Conservation (phyloP, 2,888 invertebrate genomes). For the Heliconius ismenius region DNA sequence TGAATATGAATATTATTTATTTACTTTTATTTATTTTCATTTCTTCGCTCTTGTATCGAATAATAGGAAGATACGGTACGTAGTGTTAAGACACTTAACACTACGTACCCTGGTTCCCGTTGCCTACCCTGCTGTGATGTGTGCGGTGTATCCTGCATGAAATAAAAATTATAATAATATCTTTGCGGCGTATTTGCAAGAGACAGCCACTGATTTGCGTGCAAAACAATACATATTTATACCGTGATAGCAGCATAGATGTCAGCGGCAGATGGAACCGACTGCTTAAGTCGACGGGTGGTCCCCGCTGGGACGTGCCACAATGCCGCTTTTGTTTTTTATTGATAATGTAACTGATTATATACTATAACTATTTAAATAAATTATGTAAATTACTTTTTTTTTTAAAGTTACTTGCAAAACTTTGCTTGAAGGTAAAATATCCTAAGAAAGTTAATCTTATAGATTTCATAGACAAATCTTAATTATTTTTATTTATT, state of each 20-base stretch:
- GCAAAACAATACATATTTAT: constrained; percentile 53
- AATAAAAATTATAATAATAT: not conserved
- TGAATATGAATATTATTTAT: not conserved
- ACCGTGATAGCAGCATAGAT: constrained; percentile 55
- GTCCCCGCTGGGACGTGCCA: constrained; percentile 41
- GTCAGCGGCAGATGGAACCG: constrained; percentile 58
- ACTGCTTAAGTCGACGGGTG: constrained; percentile 43
- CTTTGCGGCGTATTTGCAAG: constrained; percentile 28
- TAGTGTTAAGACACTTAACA: no score
- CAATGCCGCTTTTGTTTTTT: constrained; percentile 41
- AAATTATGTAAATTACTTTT: not conserved
- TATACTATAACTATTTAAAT: constrained; percentile 12
- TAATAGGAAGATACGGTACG: no score
- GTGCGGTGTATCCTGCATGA: no score
- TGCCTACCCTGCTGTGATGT: no score
- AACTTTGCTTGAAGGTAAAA: not conserved
- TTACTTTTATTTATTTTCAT: no score
- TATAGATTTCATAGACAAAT: no score
- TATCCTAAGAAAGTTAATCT: no score
- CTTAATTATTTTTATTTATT: no score
- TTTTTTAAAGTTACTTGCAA: not conserved
- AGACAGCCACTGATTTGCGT: constrained; percentile 45
- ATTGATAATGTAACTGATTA: constrained; percentile 36
- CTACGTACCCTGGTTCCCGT: no score
- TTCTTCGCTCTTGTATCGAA: no score